phyloP scores from a whole-genome alignment of 2,888 invertebrate genomes.

The Pyrocoelia pectoralis region DNA sequence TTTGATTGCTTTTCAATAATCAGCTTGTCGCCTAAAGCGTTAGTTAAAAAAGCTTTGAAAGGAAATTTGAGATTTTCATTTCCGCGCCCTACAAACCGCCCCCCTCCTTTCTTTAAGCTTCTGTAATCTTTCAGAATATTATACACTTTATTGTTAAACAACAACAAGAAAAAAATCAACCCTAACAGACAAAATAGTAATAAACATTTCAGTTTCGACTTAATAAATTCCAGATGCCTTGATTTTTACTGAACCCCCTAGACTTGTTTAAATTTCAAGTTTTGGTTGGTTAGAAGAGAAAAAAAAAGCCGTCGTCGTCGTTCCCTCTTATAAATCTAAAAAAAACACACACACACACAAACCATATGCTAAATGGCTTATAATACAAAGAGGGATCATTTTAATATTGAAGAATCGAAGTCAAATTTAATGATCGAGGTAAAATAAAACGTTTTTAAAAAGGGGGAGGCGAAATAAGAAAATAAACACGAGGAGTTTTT shows the following conservation, averaged over 20 bases:
- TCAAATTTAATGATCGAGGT: not conserved
- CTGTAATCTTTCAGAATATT: not conserved
- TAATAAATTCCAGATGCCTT: constrained; percentile 50
- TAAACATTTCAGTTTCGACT: constrained; percentile 47
- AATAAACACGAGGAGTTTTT: constrained; percentile 23
- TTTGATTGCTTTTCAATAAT: constrained; percentile 32
- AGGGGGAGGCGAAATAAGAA: constrained; percentile 16
- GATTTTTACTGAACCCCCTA: constrained; percentile 25
- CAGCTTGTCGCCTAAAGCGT: constrained; percentile 28
- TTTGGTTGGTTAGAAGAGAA: too few species aligned
- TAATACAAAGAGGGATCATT: not conserved
- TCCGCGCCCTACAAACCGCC: not conserved
- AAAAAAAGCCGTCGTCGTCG: constrained; percentile 41
- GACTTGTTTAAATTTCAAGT: not conserved
- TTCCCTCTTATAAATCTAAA: constrained; percentile 33
- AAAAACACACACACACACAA: too few species aligned
- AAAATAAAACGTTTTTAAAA: constrained; percentile 6
- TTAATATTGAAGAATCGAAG: not conserved
- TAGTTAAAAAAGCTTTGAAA: constrained; percentile 13
- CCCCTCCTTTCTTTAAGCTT: too few species aligned
- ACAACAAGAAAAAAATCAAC: constrained; percentile 28
- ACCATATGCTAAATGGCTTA: constrained; percentile 40
- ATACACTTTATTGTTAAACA: constrained; percentile 8
- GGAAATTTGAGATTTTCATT: constrained; percentile 17
- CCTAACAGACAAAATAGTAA: constrained; percentile 38